These are phyloP conservation scores for Centroberyx gerrardi DNA, from an alignment of 2,797 vertebrate species.

Conservation along the genomic window DNA sequence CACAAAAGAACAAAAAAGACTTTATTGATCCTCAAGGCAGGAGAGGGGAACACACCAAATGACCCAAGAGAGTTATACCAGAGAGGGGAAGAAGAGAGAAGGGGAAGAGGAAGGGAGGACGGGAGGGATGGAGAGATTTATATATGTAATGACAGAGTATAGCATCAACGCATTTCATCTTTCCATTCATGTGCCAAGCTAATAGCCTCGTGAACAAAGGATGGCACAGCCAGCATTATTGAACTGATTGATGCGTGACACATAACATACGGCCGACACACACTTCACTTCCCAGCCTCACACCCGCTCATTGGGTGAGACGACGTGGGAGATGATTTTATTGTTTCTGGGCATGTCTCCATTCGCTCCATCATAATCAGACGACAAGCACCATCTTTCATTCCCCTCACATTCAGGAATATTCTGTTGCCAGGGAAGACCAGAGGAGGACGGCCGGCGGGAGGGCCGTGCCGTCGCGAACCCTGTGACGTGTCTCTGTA, in stretches of 20 bases:
- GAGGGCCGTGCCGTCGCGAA: conserved; percentile 24
- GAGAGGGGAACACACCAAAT: conserved; percentile 27
- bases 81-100: conserved; percentile 8
- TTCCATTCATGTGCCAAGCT: conserved; percentile 37
- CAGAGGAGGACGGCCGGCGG: conserved; percentile 49
- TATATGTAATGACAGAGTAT: conserved; percentile 12
- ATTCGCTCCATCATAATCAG: conserved; percentile 58
- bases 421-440: conserved; percentile 77
- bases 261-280: conserved; percentile 20
- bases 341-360: conserved; percentile 62
- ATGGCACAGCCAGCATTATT: conserved; percentile 14
- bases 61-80: conserved; percentile 4
- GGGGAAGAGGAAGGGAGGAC: background rate
- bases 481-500: conserved; percentile 40
- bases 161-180: conserved; percentile 30
- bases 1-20: conserved; percentile 37
- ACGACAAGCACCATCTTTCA: conserved; percentile 50
- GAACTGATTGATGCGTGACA: conserved; percentile 40
- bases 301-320: conserved; percentile 18
- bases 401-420: conserved; percentile 65
- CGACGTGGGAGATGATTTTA: conserved; percentile 63
- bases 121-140: background rate
- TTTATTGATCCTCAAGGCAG: conserved; percentile 42
- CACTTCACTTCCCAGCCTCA: conserved; percentile 15
- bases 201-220: conserved; percentile 16